phyloP scores from a whole-genome alignment of 2,888 invertebrate species.

The Callyntrura sp. region DNA sequence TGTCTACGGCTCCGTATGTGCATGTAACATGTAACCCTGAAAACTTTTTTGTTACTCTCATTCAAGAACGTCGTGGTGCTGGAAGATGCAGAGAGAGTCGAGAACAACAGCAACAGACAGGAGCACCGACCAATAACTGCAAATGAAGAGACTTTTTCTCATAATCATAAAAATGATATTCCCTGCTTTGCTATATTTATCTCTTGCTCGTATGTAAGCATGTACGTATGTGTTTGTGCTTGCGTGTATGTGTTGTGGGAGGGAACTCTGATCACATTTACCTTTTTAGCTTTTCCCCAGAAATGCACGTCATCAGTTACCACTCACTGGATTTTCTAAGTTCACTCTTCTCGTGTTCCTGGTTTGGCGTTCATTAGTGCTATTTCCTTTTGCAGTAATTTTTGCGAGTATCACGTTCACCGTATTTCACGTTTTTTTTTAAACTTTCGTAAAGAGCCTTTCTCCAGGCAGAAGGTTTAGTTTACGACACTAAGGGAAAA shows the following conservation, averaged over 20 bases:
- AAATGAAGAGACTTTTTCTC: conserved; percentile 37
- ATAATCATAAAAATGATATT: conserved; percentile 49
- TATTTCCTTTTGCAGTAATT: neutral
- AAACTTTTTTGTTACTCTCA: neutral
- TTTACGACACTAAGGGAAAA: neutral
- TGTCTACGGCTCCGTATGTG: too few species aligned
- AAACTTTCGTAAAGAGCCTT: too few species aligned
- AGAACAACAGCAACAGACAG: neutral
- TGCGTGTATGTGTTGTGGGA: neutral
- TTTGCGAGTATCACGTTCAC: neutral
- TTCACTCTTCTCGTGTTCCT: neutral
- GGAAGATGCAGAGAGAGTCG: neutral
- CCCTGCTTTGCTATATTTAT: neutral
- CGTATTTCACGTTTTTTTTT: neutral
- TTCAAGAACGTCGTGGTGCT: neutral
- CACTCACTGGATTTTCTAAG: neutral
- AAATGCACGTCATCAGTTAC: too few species aligned
- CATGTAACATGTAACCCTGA: too few species aligned
- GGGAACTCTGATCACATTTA: neutral
- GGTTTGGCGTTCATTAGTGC: neutral
- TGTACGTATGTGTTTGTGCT: neutral
- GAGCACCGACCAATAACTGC: conserved; percentile 15
- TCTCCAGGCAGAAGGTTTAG: too few species aligned
- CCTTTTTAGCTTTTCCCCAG: neutral
- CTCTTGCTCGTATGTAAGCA: neutral